phyloP scores from a whole-genome alignment of 2,797 vertebrate genomes.

The Psittacula echo region DNA sequence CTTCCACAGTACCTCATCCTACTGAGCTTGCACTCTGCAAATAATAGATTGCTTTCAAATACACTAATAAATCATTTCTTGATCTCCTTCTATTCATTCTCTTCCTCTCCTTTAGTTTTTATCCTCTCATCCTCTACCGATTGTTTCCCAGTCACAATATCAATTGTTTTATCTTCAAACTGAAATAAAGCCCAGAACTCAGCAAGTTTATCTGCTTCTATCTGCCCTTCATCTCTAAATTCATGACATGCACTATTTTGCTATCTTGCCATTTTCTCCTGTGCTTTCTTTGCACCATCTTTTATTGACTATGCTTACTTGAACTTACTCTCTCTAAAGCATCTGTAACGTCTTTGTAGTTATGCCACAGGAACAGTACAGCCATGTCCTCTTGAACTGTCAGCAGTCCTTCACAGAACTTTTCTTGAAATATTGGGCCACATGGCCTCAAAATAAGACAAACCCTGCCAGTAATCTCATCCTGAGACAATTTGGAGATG shows the following conservation, averaged over 20 bases:
- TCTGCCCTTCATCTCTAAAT: neutral
- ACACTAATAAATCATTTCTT: neutral
- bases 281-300: neutral
- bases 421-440: neutral
- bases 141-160: neutral
- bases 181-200: conserved; percentile 5
- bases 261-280: neutral
- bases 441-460: neutral
- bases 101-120: neutral
- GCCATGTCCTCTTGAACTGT: neutral
- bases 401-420: neutral
- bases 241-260: neutral
- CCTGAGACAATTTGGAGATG: neutral
- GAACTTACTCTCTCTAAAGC: neutral
- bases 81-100: neutral
- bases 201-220: neutral
- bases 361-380: neutral
- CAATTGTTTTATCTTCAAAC: neutral
- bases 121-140: neutral
- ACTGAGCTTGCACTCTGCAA: neutral
- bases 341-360: neutral
- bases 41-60: neutral
- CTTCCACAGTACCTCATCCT: neutral
- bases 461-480: neutral
- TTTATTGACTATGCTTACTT: neutral